Percentiles rank a stretch among this genome's conserved stretches.
Evolutionary conservation across 2,888 invertebrate genomes (phyloP).

Genomic region (Eupsilia transversa): DNA sequence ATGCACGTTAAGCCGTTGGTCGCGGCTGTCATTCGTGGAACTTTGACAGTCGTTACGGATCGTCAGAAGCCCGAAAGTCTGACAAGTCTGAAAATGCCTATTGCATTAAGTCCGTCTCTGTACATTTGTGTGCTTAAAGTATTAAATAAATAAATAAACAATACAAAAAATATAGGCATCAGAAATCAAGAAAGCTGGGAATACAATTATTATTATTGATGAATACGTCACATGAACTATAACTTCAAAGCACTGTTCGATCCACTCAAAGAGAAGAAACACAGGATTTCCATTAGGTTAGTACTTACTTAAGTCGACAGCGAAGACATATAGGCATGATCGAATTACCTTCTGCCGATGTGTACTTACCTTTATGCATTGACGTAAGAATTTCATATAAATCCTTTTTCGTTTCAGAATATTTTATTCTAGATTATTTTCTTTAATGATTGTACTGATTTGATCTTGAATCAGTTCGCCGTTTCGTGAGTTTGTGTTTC

Average conservation of each 20-base stretch:
- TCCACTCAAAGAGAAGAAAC: constrained; percentile 78
- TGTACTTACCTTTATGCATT: constrained; percentile 67
- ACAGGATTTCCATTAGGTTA: constrained; percentile 88
- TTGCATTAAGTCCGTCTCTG: no score
- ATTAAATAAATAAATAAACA: no score
- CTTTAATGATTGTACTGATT: constrained; percentile 6
- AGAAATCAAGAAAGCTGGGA: constrained; percentile 7
- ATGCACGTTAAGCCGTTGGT: no score
- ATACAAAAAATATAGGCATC: neutral
- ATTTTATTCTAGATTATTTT: constrained; percentile 38
- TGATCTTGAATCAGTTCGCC: neutral
- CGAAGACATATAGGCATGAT: constrained; percentile 80
- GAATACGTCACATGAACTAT: constrained; percentile 47
- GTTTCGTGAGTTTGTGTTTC: neutral
- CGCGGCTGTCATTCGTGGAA: no score
- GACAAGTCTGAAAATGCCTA: no score
- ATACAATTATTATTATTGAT: constrained; percentile 38
- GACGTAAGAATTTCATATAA: constrained; percentile 38
- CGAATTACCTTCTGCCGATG: constrained; percentile 78
- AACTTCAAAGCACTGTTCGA: constrained; percentile 62
- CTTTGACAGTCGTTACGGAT: no score
- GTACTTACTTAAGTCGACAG: constrained; percentile 84
- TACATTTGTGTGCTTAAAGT: no score
- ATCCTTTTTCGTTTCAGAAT: constrained; percentile 39
- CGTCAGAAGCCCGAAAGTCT: no score